Percentiles rank a stretch among this genome's conserved stretches.
phyloP scores from a whole-genome alignment of 1,140 invertebrate species.

The Dreissena polymorpha region DNA sequence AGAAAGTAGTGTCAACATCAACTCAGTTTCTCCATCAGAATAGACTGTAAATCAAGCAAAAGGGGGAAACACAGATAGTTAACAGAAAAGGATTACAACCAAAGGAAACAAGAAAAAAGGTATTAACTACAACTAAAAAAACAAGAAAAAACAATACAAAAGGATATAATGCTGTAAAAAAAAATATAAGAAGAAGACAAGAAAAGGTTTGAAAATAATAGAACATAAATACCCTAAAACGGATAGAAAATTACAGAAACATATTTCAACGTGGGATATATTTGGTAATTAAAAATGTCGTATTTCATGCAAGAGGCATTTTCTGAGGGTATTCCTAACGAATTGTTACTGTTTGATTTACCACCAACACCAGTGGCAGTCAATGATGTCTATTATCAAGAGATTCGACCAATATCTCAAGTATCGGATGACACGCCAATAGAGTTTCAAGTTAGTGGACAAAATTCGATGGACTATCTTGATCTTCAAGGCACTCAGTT shows the following conservation, averaged over 20 bases:
- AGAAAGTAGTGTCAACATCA: neutral
- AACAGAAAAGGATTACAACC: constrained; percentile 14
- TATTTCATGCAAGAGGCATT: constrained; percentile 37
- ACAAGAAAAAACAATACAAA: constrained; percentile 14
- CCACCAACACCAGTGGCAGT: constrained; percentile 54
- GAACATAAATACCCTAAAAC: neutral
- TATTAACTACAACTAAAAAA: neutral
- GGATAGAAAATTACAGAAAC: constrained; percentile 3
- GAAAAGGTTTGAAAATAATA: neutral
- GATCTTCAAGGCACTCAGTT: constrained; percentile 49
- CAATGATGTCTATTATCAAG: constrained; percentile 46
- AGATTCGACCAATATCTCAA: constrained; percentile 55
- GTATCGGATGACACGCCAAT: constrained; percentile 39
- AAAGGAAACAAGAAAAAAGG: neutral
- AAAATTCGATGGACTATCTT: constrained; percentile 62
- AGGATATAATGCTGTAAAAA: neutral
- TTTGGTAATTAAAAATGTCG: constrained; percentile 38
- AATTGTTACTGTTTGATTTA: constrained; percentile 53
- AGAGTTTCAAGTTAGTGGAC: constrained; percentile 54
- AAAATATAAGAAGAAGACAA: constrained; percentile 9
- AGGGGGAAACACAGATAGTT: neutral
- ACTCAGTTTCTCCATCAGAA: constrained; percentile 34
- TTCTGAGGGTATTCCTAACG: constrained; percentile 52
- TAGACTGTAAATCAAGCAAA: constrained; percentile 44
- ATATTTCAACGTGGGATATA: neutral